phyloP scores from a whole-genome alignment of 2,888 invertebrate species.

The Agonopterix heracliana region DNA sequence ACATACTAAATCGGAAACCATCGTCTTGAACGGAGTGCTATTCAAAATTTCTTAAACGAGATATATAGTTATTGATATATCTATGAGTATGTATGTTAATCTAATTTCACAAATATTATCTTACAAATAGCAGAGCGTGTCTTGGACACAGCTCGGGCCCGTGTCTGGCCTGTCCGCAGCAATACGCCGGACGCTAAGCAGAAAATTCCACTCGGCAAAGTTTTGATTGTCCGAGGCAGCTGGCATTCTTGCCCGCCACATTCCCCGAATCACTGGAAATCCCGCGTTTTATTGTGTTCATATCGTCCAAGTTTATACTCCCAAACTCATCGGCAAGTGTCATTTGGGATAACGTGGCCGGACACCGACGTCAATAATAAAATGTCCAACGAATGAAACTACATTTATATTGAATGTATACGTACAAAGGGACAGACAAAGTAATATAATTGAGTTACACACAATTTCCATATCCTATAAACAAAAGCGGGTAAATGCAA shows the following conservation, averaged over 20 bases:
- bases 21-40: too few species aligned
- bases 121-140: slow-evolving; percentile 13
- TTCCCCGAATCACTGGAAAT: slow-evolving; percentile 55
- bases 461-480: slow-evolving; percentile 37
- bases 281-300: slow-evolving; percentile 64
- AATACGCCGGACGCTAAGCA: slow-evolving; percentile 65
- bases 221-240: slow-evolving; percentile 76
- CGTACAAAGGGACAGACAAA: not conserved
- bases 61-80: too few species aligned
- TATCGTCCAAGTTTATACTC: slow-evolving; percentile 48
- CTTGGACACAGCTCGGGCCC: slow-evolving; percentile 29
- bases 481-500: slow-evolving; percentile 50
- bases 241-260: slow-evolving; percentile 70
- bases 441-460: too few species aligned
- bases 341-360: slow-evolving; percentile 31
- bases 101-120: not conserved
- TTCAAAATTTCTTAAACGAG: too few species aligned
- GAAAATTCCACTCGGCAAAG: slow-evolving; percentile 71
- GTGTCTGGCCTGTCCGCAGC: slow-evolving; percentile 42
- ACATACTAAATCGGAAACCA: too few species aligned
- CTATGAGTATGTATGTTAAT: too few species aligned
- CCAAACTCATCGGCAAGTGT: slow-evolving; percentile 51
- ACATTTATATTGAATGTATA: not conserved
- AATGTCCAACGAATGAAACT: not conserved
- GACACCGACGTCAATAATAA: slow-evolving; percentile 11